Conservation (phyloP, 2,797 vertebrate species). For the Heliangelus exortis region DNA sequence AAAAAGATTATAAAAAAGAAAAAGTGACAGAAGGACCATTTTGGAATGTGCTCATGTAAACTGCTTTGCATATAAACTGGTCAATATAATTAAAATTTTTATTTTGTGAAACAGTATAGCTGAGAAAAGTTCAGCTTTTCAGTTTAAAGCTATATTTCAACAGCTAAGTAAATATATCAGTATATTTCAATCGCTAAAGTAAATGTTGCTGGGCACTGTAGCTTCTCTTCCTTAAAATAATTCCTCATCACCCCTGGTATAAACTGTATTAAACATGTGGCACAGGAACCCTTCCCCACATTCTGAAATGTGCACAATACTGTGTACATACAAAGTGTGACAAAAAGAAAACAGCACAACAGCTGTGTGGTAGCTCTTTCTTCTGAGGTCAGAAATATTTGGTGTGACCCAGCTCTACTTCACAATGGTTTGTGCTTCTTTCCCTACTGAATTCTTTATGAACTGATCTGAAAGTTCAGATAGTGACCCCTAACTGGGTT, state of each 20-base stretch:
- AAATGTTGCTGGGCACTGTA: background rate
- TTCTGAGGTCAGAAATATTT: background rate
- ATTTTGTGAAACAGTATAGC: background rate
- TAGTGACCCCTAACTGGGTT: background rate
- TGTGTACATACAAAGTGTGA: background rate
- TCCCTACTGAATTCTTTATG: background rate
- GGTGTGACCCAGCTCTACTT: background rate
- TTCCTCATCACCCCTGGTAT: background rate
- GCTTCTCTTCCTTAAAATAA: background rate
- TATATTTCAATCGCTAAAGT: background rate
- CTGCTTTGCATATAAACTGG: background rate
- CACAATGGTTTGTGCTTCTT: background rate
- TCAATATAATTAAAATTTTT: background rate
- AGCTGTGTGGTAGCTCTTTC: accelerated
- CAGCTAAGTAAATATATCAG: background rate
- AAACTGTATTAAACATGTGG: background rate
- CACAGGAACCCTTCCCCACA: background rate
- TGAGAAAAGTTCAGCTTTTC: background rate
- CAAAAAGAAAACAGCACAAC: background rate
- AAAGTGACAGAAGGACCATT: background rate
- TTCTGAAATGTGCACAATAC: background rate
- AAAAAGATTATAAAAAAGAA: background rate
- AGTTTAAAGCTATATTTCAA: background rate
- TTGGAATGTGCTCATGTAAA: background rate
- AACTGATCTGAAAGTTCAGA: background rate